phyloP scores from a whole-genome alignment of 2,888 invertebrate species.

The Lithophane socia region DNA sequence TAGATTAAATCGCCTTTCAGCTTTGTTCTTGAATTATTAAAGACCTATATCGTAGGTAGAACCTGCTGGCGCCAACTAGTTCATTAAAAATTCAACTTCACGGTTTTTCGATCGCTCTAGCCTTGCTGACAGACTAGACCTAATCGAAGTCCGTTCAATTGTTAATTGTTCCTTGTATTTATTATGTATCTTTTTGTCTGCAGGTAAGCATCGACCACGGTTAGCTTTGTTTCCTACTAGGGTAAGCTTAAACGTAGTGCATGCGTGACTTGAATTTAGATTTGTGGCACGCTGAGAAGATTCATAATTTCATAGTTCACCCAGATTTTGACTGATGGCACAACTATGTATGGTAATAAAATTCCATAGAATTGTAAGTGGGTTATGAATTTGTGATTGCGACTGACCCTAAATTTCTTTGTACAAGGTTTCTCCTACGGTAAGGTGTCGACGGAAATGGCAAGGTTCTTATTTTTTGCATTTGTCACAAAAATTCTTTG shows the following conservation, averaged over 20 bases:
- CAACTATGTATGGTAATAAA: too few relatives aligned
- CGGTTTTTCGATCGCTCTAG: background rate
- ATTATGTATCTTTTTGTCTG: conserved; percentile 20
- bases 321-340: background rate
- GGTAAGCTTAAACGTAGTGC: conserved; percentile 27
- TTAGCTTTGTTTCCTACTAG: background rate
- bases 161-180: background rate
- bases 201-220: conserved; percentile 37
- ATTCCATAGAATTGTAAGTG: background rate
- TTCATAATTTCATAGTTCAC: background rate
- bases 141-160: background rate
- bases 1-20: background rate
- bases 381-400: background rate
- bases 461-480: background rate
- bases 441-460: too few relatives aligned
- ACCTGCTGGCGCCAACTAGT: background rate
- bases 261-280: background rate
- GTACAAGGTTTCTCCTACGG: background rate
- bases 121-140: background rate
- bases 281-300: background rate
- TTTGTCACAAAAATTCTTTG: background rate
- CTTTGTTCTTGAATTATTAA: conserved; percentile 9
- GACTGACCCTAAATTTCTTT: too few relatives aligned
- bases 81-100: conserved; percentile 5
- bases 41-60: background rate